Evolutionary conservation across 2,888 invertebrate species (phyloP).

Genomic region (Gortyna flavago): DNA sequence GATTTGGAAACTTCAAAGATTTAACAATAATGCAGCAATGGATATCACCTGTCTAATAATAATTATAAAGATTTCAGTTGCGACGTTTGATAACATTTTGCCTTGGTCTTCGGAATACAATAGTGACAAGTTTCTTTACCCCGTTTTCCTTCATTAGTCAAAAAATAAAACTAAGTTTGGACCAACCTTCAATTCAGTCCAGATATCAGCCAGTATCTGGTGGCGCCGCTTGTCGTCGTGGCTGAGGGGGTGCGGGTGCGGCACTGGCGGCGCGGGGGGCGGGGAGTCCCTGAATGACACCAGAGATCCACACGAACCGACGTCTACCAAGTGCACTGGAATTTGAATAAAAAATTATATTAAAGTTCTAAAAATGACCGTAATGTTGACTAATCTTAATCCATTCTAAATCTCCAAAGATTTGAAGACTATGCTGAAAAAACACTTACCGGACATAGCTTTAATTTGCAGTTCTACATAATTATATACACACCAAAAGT

Average conservation of each 20-base stretch:
- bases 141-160: too few relatives aligned
- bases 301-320: slow-evolving; percentile 87
- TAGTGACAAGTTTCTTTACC: too few relatives aligned
- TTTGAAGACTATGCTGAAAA: not conserved
- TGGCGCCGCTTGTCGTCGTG: slow-evolving; percentile 92
- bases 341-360: slow-evolving; percentile 19
- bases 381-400: not conserved
- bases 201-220: slow-evolving; percentile 91
- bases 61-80: too few relatives aligned
- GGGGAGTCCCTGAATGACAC: slow-evolving; percentile 88
- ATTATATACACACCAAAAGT: too few relatives aligned
- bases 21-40: too few relatives aligned
- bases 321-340: slow-evolving; percentile 86
- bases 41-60: too few relatives aligned
- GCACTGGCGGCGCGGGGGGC: slow-evolving; percentile 82
- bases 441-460: not conserved
- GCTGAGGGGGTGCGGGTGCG: slow-evolving; percentile 89
- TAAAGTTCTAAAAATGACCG: not conserved
- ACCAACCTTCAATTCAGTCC: slow-evolving; percentile 91
- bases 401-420: not conserved
- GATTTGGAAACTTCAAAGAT: too few relatives aligned
- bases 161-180: too few relatives aligned
- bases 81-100: too few relatives aligned
- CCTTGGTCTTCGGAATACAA: too few relatives aligned
- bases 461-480: not conserved